Base-by-base conservation (phyloP, 2,113 vertebrate species). In the Megaceryle maxima region DNA sequence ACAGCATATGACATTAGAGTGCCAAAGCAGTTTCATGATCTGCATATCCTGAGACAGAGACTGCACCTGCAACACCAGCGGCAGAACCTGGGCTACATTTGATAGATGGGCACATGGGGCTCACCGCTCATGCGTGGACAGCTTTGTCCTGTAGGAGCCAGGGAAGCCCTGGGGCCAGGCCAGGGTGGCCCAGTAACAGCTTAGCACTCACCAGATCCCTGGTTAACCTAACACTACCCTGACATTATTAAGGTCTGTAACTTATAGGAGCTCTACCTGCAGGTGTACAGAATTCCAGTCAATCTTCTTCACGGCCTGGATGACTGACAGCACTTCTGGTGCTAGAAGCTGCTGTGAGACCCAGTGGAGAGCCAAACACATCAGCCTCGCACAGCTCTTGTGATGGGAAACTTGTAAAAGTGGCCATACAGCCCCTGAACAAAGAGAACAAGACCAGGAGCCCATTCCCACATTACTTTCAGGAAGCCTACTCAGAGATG, bases 101-200 rank as follows among this genome's bases (percentile, higher is more conserved):
- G 22, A 29, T 8, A 29, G 33, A 8, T 1, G 6, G 62, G 22
- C 4, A 51, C 28, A 5, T 0, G 3, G 37, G 41, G 44, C 48
- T 72, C 5, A 0, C 18, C 18, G 41, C 5, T 12, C 15, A 15
- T 2, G 2, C 3, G 24, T 15, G n/a, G 35, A 39, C 12, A 5
- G 1, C 5, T 72, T 19, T 60, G 21, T 41, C 22, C 68, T 31
- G 11, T 11, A 16, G 46, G 43, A 85, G n/a, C 66, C n/a, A 62
- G 10, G 6, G 26, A 56, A 82, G 63, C 39, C 50, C 48, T 11
- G 9, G n/a, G 83, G 22, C 28, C 57, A 74, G 64, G 25, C 51
- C 69, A 68, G 74, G 9, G 8, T 53, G 51, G 44, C 31, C 50
- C 2, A 1, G 4, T 13, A 63, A 15, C 43, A 87, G 43, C 48